These are phyloP conservation scores for Scalopus aquaticus DNA, from an alignment of 2,113 vertebrate species.

Conservation along the genomic window DNA sequence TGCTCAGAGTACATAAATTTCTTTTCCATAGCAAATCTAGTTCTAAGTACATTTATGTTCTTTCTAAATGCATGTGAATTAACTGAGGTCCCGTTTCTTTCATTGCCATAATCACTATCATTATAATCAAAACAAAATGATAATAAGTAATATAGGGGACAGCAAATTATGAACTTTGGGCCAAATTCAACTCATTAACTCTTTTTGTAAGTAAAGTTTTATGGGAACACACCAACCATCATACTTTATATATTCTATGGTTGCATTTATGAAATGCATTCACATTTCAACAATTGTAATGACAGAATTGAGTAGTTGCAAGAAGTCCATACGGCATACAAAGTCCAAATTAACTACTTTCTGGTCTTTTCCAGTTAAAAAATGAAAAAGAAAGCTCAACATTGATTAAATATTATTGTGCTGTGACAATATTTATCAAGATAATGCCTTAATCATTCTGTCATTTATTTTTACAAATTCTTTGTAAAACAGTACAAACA, in stretches of 20 bases:
- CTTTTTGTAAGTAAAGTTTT: slow-evolving; percentile 26
- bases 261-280: neutral
- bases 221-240: neutral
- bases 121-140: neutral
- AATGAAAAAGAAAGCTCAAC: neutral
- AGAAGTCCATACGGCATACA: neutral
- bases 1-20: slow-evolving; percentile 43
- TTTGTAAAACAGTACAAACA: too few species aligned
- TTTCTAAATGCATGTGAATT: neutral
- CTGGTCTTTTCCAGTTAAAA: neutral
- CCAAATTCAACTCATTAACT: neutral
- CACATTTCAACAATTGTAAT: neutral
- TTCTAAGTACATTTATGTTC: slow-evolving; percentile 1
- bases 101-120: neutral
- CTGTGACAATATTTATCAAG: neutral
- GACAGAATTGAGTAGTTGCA: neutral
- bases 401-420: neutral
- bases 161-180: neutral
- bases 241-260: neutral
- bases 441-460: neutral
- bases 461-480: neutral
- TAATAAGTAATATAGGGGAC: neutral
- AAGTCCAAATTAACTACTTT: neutral
- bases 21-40: slow-evolving; percentile 30
- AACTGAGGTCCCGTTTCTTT: slow-evolving; percentile 13